Conservation (phyloP, 2,888 invertebrate species). For the Pimpla rufipes region DNA sequence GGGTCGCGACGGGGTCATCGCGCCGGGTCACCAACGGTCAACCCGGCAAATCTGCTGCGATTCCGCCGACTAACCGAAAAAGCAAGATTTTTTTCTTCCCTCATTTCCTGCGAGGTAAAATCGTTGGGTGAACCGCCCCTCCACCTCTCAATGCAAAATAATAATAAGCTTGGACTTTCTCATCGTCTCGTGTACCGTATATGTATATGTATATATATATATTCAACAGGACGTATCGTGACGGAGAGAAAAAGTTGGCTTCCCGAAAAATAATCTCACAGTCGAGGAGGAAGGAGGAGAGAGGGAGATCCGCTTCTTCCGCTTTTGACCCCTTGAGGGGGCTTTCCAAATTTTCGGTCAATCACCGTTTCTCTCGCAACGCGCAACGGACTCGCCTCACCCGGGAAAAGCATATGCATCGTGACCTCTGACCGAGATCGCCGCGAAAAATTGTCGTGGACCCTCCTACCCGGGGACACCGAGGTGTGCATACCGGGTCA, state of each 20-base stretch:
- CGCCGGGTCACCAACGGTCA: conserved; percentile 69
- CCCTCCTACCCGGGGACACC: conserved; percentile 69
- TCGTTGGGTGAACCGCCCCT: conserved; percentile 27
- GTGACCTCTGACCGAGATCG: conserved; percentile 68
- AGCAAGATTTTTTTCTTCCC: conserved; percentile 36
- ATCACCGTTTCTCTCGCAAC: conserved; percentile 42
- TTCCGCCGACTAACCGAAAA: conserved; percentile 54
- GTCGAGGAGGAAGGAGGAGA: conserved; percentile 10
- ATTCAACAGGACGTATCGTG: conserved; percentile 1
- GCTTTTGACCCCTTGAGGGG: conserved; percentile 53
- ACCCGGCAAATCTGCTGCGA: conserved; percentile 30
- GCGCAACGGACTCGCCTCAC: conserved; percentile 36
- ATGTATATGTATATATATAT: neutral
- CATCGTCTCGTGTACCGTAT: neutral
- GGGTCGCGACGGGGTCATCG: conserved; percentile 48
- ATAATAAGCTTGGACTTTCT: neutral
- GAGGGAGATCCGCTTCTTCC: conserved; percentile 47
- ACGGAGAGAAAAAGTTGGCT: conserved; percentile 39
- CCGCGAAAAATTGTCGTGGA: conserved; percentile 66
- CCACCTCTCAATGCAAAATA: conserved; percentile 25
- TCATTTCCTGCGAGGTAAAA: conserved; percentile 16
- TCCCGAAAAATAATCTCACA: conserved; percentile 61
- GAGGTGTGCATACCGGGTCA: conserved; percentile 75
- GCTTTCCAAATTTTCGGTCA: conserved; percentile 62
- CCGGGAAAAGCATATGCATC: conserved; percentile 68